Percentiles rank a stretch among this genome's conserved stretches.
Conservation (phyloP, 2,113 vertebrate genomes). For the Chamaetylas fuelleborni region DNA sequence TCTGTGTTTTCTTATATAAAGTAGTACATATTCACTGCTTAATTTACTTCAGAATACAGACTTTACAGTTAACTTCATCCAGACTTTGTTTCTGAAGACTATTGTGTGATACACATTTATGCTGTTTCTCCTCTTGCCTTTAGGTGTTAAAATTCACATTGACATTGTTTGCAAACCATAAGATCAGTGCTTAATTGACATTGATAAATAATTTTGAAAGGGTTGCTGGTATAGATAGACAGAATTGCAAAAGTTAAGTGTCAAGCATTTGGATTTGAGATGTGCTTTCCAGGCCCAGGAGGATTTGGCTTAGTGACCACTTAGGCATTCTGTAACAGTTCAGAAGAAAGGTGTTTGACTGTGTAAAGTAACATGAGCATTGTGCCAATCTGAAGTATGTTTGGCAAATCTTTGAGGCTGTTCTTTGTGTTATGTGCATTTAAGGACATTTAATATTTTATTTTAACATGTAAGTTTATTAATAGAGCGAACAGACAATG, state of each 20-base stretch:
- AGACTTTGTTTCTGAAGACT: neutral
- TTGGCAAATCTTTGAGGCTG: neutral
- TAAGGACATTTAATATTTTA: neutral
- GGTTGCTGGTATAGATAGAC: neutral
- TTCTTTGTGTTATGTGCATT: neutral
- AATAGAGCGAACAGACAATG: slow-evolving; percentile 44
- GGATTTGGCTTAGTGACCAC: neutral
- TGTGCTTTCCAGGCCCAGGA: neutral
- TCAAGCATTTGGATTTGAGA: neutral
- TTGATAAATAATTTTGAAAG: slow-evolving; percentile 9
- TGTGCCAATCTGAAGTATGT: neutral
- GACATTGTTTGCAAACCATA: neutral
- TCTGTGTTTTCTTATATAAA: neutral
- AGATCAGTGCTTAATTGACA: neutral
- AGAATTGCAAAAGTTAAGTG: neutral
- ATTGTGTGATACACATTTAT: neutral
- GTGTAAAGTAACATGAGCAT: neutral
- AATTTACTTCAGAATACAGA: neutral
- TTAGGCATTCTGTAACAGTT: neutral
- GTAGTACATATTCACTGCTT: neutral
- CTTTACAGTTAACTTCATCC: neutral
- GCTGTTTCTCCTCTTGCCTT: neutral
- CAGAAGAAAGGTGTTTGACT: neutral
- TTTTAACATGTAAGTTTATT: slow-evolving; percentile 9
- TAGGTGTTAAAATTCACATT: neutral